phyloP scores from a whole-genome alignment of 2,113 vertebrate genomes.

The Pholis gunnellus region DNA sequence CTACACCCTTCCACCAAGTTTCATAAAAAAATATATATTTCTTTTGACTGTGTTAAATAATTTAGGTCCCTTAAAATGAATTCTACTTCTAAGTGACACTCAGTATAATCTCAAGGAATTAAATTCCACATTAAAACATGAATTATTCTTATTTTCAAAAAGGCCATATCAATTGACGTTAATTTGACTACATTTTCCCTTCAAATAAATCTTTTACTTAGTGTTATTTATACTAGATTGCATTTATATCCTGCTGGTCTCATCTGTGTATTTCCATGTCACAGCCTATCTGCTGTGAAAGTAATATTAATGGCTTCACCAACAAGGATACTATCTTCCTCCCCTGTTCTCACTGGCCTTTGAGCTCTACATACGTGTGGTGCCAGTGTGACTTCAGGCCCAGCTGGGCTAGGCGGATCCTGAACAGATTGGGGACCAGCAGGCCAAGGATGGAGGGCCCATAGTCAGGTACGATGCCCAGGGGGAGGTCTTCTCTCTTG shows the following conservation, averaged over 20 bases:
- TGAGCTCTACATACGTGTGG: slow-evolving; percentile 41
- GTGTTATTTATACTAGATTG: slow-evolving; percentile 26
- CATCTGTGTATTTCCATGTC: slow-evolving; percentile 26
- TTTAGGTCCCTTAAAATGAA: background rate
- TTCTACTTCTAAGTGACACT: background rate
- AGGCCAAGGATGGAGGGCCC: slow-evolving; percentile 69
- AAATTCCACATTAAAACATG: background rate
- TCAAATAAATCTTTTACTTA: background rate
- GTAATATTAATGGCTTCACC: slow-evolving; percentile 36
- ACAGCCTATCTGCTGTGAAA: slow-evolving; percentile 39
- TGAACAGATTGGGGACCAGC: slow-evolving; percentile 83
- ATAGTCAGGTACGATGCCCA: slow-evolving; percentile 70
- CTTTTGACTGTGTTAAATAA: background rate
- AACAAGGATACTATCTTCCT: slow-evolving; percentile 48
- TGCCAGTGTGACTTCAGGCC: slow-evolving; percentile 55
- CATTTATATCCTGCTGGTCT: slow-evolving; percentile 6
- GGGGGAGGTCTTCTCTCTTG: slow-evolving; percentile 58
- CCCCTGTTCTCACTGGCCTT: slow-evolving; percentile 36
- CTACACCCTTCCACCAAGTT: too few relatives aligned
- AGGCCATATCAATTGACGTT: background rate
- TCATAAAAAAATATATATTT: too few relatives aligned
- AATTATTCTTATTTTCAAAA: slow-evolving; percentile 7
- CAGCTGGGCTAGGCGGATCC: slow-evolving; percentile 72
- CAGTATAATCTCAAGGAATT: background rate
- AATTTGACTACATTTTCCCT: background rate